phyloP scores from a whole-genome alignment of 2,797 vertebrate species.

The Garrulus glandarius region DNA sequence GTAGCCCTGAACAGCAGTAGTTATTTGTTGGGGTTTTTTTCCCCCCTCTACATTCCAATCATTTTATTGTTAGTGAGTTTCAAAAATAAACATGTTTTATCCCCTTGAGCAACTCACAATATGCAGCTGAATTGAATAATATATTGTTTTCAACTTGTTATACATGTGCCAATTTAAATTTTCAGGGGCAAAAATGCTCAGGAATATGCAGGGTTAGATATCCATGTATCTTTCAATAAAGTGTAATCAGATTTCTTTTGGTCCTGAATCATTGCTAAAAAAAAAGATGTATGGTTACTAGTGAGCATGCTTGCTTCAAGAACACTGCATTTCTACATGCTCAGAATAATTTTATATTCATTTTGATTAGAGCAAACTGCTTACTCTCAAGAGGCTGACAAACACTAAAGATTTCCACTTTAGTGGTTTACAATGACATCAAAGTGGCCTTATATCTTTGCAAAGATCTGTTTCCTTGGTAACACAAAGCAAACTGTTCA shows the following conservation, averaged over 20 bases:
- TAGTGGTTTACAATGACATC: conserved; percentile 70
- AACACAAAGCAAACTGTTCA: conserved; percentile 63
- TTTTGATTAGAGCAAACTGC: conserved; percentile 70
- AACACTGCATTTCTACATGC: conserved; percentile 71
- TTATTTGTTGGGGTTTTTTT: fast-evolving
- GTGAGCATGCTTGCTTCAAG: conserved; percentile 38
- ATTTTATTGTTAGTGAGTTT: background rate
- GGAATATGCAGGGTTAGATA: background rate
- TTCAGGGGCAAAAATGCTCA: background rate
- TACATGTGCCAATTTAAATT: background rate
- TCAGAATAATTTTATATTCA: conserved; percentile 71
- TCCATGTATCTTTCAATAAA: background rate
- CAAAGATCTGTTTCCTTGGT: conserved; percentile 73
- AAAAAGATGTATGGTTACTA: background rate
- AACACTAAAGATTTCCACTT: conserved; percentile 70
- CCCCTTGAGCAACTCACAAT: background rate
- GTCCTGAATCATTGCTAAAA: background rate
- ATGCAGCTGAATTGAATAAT: background rate
- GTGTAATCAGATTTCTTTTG: conserved; percentile 23
- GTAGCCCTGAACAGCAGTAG: background rate
- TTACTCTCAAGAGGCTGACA: conserved; percentile 67
- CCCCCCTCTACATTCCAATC: background rate
- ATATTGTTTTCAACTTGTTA: background rate
- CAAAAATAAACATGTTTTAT: conserved; percentile 4
- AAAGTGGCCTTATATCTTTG: conserved; percentile 64